These are phyloP conservation scores for Lasiurus cinereus DNA, from an alignment of 2,113 vertebrate genomes.

Conservation along the genomic window DNA sequence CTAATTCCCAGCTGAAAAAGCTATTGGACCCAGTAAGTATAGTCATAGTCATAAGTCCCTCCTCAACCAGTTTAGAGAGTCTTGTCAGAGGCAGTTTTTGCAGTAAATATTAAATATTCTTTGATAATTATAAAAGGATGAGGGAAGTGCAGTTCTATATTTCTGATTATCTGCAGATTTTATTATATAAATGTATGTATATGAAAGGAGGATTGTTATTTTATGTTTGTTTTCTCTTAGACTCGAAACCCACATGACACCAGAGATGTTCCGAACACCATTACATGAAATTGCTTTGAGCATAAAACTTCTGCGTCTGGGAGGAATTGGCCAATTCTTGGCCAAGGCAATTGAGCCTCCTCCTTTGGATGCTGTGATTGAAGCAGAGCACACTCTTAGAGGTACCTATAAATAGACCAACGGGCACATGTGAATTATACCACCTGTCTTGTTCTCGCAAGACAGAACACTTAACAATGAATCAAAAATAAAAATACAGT, in stretches of 20 bases:
- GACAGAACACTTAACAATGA: background rate
- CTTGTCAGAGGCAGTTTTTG: background rate
- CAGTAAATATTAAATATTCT: background rate
- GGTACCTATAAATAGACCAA: slow-evolving; percentile 83
- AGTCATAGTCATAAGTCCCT: background rate
- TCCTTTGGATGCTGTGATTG: slow-evolving; percentile 96
- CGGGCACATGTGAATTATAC: background rate
- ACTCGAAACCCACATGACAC: slow-evolving; percentile 96
- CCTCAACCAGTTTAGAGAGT: background rate
- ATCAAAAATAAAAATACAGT: background rate
- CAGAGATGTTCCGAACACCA: slow-evolving; percentile 97
- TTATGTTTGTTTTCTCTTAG: slow-evolving; percentile 77
- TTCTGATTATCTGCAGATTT: background rate
- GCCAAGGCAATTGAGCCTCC: slow-evolving; percentile 99
- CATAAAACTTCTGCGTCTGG: slow-evolving; percentile 95
- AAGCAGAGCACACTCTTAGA: slow-evolving; percentile 94
- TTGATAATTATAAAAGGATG: background rate
- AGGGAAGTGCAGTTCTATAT: background rate
- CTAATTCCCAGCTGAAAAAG: background rate
- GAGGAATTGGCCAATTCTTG: slow-evolving; percentile 95
- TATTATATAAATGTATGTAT: background rate
- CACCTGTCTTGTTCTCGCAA: background rate
- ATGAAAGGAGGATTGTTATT: background rate
- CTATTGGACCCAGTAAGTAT: background rate
- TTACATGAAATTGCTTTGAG: slow-evolving; percentile 96